Evolutionary conservation across 2,113 vertebrate species (phyloP).

Genomic region (Struthio camelus): DNA sequence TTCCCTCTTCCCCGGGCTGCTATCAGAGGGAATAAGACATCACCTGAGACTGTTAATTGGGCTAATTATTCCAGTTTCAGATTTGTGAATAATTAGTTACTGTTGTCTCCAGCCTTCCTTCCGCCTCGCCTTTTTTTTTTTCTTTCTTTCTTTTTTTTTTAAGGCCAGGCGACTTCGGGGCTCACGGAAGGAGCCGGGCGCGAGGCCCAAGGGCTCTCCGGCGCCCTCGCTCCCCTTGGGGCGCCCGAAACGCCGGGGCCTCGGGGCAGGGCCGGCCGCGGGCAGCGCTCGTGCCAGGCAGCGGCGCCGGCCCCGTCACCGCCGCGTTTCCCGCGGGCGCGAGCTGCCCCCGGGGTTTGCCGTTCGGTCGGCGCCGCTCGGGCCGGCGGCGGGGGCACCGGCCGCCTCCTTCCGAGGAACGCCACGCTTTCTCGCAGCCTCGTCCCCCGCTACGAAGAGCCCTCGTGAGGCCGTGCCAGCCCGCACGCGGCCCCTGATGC

Average conservation of each 20-base stretch:
- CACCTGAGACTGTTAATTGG: constrained; percentile 71
- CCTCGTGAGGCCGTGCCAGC: too few species aligned
- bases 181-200: background rate
- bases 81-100: constrained; percentile 66
- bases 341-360: too few species aligned
- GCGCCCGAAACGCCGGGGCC: background rate
- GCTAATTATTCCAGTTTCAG: constrained; percentile 62
- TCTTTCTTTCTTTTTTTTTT: background rate
- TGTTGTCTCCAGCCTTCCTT: constrained; percentile 27
- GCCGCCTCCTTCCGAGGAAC: background rate
- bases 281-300: too few species aligned
- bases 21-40: constrained; percentile 42
- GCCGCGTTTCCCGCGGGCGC: too few species aligned
- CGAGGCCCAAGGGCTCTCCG: background rate
- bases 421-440: background rate
- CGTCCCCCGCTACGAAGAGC: constrained; percentile 55
- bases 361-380: too few species aligned
- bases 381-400: background rate
- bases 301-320: too few species aligned
- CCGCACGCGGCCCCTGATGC: background rate
- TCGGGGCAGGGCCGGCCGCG: too few species aligned
- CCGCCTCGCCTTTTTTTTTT: background rate
- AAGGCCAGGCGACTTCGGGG: background rate
- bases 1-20: background rate
- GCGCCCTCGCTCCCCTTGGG: background rate